These are phyloP conservation scores for Ceyx cyanopectus DNA, from an alignment of 2,113 vertebrate species.

Conservation along the genomic window DNA sequence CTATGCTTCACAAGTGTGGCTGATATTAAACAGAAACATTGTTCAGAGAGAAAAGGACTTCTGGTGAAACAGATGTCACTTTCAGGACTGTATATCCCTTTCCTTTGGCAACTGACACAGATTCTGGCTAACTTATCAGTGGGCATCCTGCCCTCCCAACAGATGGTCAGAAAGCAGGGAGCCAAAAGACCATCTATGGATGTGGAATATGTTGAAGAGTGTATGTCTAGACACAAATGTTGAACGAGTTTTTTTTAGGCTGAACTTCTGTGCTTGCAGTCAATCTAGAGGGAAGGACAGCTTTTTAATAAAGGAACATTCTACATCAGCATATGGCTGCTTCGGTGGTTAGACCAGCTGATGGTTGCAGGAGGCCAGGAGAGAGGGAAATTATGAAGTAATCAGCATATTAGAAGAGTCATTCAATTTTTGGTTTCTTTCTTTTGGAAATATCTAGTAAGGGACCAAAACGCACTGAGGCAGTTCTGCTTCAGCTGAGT, in stretches of 20 bases:
- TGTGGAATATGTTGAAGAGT: background rate
- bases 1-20: background rate
- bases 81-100: conserved; percentile 8
- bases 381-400: background rate
- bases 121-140: conserved; percentile 25
- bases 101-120: conserved; percentile 27
- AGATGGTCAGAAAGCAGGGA: conserved; percentile 33
- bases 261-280: background rate
- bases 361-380: background rate
- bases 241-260: background rate
- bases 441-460: background rate
- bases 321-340: conserved; percentile 22
- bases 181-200: conserved; percentile 3
- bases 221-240: background rate
- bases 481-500: background rate
- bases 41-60: conserved; percentile 17
- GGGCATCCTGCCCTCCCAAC: conserved; percentile 46
- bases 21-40: conserved; percentile 27
- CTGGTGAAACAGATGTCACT: conserved; percentile 46
- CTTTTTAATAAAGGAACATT: conserved; percentile 26
- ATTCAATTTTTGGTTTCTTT: background rate
- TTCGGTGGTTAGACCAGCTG: background rate
- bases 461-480: background rate
- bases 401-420: background rate
- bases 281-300: background rate